Evolutionary conservation across 2,113 vertebrate genomes (phyloP), one percentile per base, ranked within the genome.

Genomic region (Sceloporus undulatus): DNA sequence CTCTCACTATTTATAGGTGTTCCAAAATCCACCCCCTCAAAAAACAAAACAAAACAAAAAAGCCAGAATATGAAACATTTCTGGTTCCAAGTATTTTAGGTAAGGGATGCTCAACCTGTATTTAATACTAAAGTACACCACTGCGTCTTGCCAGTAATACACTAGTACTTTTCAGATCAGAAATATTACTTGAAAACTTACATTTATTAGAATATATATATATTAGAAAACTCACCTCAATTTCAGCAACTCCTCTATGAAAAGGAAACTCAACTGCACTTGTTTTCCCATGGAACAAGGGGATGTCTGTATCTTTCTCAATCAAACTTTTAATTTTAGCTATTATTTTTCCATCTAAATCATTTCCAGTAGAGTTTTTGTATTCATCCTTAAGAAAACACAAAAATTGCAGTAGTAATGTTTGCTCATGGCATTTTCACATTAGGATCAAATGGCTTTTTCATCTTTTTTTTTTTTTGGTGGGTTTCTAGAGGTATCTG

Each of bases 331-430:
- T 96, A 88, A 99, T 97, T 85, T 95, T 97, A 89, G 97, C 95
- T 70, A 94, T 76, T 88, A 99, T 88, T 81, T 90, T 96, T 79
- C 98, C 99, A 71, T 95, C 89, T 83, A 99, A 92, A 84, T 98
- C 87, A 87, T 91, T 71, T 79, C 98, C 98, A 11, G 98, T 97
- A 59, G 91, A 92, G 94, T 99, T 99, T 87, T 96, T 96, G 89
- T 97, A 97, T 16, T 93, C 81, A 95, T 99, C 99, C 99, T 99
- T 94, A 84, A 92, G 94, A 59, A 92, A 4, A 56, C 9, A 86
- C 14, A 11, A 42, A 8, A 73, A 4, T 71, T 66, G 65, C 42
- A 70, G 73, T 9, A 84, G 5, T 79, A 73, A 3, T 38, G 29
- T n/a, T 68, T 77, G 19, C 1, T 48, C 48, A 84, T 68, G 1